A percentile compares a stretch with the other conserved stretches of the same genome.
phyloP scores from a whole-genome alignment of 2,113 vertebrate species.

The Tenebrosternarchus preto region DNA sequence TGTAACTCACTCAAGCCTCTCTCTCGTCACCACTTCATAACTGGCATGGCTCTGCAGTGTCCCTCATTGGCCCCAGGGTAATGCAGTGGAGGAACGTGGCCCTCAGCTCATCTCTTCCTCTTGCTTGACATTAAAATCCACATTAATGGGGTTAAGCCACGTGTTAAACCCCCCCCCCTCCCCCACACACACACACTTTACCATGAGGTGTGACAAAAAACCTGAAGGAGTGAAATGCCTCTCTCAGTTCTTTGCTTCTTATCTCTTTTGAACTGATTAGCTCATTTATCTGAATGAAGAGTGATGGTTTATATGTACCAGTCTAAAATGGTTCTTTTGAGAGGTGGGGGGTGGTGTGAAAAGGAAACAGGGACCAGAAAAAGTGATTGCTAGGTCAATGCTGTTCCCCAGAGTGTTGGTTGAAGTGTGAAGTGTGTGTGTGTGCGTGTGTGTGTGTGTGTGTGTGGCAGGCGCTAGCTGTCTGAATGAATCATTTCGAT shows the following conservation, averaged over 20 bases:
- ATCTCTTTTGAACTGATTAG: background rate
- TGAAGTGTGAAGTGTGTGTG: conserved; percentile 1
- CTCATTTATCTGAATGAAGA: background rate
- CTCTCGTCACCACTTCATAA: no score
- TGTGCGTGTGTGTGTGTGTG: background rate
- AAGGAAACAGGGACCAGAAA: background rate
- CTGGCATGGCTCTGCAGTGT: background rate
- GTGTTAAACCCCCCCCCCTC: conserved; percentile 22
- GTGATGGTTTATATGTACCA: background rate
- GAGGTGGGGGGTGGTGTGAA: background rate
- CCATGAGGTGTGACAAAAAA: conserved; percentile 20
- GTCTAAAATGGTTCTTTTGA: background rate
- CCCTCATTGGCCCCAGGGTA: background rate
- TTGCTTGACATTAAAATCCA: conserved; percentile 13
- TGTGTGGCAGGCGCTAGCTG: background rate
- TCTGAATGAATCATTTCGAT: conserved; percentile 1
- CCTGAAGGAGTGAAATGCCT: background rate
- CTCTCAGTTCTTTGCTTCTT: background rate
- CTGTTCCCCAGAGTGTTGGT: background rate
- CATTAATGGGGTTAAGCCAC: conserved; percentile 19
- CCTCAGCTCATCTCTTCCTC: background rate
- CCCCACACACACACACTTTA: no score
- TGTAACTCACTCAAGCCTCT: no score
- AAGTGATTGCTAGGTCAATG: background rate
- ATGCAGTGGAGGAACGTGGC: background rate